Evolutionary conservation across 2,113 vertebrate genomes (phyloP).

Genomic region (Vombatus ursinus): DNA sequence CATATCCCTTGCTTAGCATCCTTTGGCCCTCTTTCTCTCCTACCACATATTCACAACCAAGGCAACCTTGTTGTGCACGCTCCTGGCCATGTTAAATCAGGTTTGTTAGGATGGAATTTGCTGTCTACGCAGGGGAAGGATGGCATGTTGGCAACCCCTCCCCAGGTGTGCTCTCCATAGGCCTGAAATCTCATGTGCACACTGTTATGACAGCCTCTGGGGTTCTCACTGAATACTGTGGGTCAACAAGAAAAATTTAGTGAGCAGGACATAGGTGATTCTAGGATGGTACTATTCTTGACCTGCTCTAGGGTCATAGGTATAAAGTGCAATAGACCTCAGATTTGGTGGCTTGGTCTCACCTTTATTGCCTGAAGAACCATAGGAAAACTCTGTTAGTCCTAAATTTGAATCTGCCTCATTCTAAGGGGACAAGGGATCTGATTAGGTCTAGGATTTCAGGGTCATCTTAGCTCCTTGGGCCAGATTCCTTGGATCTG

Average conservation of each 20-base stretch:
- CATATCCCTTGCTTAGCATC: accelerated
- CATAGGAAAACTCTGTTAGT: neutral
- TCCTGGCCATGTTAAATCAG: accelerated
- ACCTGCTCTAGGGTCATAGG: neutral
- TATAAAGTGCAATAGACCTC: neutral
- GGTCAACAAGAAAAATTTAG: neutral
- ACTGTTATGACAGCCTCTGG: neutral
- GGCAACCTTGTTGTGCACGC: neutral
- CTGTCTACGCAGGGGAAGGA: neutral
- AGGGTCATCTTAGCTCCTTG: neutral
- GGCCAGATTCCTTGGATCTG: neutral
- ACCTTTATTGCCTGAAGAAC: neutral
- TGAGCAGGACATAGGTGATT: neutral
- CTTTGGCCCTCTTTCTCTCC: neutral
- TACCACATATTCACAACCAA: neutral
- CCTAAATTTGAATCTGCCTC: neutral
- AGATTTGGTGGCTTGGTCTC: neutral
- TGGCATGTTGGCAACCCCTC: accelerated
- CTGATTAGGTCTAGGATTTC: neutral
- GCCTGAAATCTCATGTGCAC: neutral
- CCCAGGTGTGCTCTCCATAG: neutral
- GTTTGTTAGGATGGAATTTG: neutral
- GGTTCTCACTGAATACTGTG: neutral
- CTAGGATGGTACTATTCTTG: neutral
- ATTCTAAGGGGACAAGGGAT: neutral